Evolutionary conservation across 2,113 vertebrate genomes (phyloP).

Genomic region (Raja brachyura): DNA sequence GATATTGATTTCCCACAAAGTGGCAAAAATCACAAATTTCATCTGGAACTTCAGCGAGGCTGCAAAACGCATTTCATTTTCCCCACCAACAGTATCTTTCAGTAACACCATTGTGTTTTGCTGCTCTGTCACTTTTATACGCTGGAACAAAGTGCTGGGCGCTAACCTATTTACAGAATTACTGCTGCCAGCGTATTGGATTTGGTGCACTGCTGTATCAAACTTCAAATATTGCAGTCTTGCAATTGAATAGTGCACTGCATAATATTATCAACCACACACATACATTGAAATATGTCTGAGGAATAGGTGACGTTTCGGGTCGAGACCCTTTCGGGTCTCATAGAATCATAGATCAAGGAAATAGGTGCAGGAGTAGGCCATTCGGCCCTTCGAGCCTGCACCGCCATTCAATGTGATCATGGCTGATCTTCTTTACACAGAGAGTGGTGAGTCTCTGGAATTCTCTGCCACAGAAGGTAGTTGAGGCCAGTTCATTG

Average conservation of each 20-base stretch:
- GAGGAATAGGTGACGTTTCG: too few relatives aligned
- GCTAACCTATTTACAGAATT: slow-evolving; percentile 70
- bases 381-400: too few relatives aligned
- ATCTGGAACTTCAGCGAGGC: slow-evolving; percentile 61
- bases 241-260: slow-evolving; percentile 60
- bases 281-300: slow-evolving; percentile 67
- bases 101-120: slow-evolving; percentile 67
- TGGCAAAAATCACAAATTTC: slow-evolving; percentile 66
- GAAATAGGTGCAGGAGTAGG: too few relatives aligned
- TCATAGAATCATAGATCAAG: too few relatives aligned
- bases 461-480: too few relatives aligned
- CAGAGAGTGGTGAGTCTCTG: too few relatives aligned
- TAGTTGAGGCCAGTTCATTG: too few relatives aligned
- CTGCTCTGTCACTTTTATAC: slow-evolving; percentile 67
- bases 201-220: slow-evolving; percentile 67
- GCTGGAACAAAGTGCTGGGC: slow-evolving; percentile 66
- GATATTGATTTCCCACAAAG: slow-evolving; percentile 70
- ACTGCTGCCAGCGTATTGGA: slow-evolving; percentile 65
- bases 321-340: too few relatives aligned
- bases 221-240: slow-evolving; percentile 66
- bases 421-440: too few relatives aligned
- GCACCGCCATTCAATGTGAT: too few relatives aligned
- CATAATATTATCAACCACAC: slow-evolving; percentile 67
- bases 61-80: slow-evolving; percentile 61
- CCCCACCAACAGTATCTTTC: slow-evolving; percentile 65